phyloP scores from a whole-genome alignment of 2,888 invertebrate genomes.

The Noctua janthina region DNA sequence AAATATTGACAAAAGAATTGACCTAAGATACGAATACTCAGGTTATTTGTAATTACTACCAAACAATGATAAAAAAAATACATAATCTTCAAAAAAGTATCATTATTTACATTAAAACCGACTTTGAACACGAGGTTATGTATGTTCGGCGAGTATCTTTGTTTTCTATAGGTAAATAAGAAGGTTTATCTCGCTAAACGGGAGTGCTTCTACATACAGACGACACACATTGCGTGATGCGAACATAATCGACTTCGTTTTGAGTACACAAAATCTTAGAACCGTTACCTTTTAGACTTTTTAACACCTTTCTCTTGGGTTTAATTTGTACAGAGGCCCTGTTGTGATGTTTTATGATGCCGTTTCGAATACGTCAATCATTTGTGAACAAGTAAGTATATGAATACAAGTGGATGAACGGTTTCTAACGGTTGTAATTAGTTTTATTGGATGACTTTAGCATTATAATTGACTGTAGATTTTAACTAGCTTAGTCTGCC shows the following conservation, averaged over 20 bases:
- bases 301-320: slow-evolving; percentile 46
- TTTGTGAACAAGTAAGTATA: neutral
- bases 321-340: neutral
- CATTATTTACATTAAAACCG: neutral
- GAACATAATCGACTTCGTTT: neutral
- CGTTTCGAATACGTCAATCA: slow-evolving; percentile 9
- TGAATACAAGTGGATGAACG: neutral
- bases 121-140: neutral
- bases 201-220: neutral
- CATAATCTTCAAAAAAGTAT: neutral
- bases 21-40: neutral
- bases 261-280: slow-evolving; percentile 4
- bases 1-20: neutral
- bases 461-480: neutral
- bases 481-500: neutral
- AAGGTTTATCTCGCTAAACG: slow-evolving; percentile 7
- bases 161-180: neutral
- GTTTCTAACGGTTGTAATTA: neutral
- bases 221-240: slow-evolving; percentile 16
- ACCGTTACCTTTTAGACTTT: slow-evolving; percentile 31
- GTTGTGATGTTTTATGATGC: slow-evolving; percentile 3
- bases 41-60: neutral
- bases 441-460: neutral
- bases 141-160: neutral
- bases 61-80: neutral